Evolutionary conservation across 2,797 vertebrate species (phyloP).

Genomic region (Rhinogobio ventralis): DNA sequence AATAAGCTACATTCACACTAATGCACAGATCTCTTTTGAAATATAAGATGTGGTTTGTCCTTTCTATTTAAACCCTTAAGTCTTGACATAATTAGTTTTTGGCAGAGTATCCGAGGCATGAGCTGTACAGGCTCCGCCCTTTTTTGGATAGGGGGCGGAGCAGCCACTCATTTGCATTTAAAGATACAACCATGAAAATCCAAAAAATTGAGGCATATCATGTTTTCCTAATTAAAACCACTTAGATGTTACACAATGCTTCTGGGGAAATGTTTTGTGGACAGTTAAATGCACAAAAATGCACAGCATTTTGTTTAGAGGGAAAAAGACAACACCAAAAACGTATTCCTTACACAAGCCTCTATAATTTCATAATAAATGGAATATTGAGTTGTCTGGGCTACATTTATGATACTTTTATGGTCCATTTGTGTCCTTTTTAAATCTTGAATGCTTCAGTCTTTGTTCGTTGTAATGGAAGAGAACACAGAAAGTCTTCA

Average conservation of each 20-base stretch:
- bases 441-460: neutral
- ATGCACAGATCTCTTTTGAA: no score
- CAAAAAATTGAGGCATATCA: neutral
- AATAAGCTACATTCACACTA: no score
- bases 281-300: neutral
- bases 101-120: no score
- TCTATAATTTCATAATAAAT: neutral
- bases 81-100: no score
- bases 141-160: no score
- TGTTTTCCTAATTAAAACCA: neutral
- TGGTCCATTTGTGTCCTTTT: neutral
- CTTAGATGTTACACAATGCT: neutral
- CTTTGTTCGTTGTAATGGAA: neutral
- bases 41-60: no score
- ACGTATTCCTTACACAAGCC: no score
- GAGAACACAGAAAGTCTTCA: neutral
- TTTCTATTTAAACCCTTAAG: no score
- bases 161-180: no score
- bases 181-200: no score
- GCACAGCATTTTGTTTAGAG: neutral
- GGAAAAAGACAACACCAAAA: neutral
- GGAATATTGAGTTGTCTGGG: neutral
- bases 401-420: neutral
- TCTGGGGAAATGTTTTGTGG: neutral
- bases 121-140: no score